Conservation (phyloP, 2,797 vertebrate genomes). For the Numenius phaeopus region DNA sequence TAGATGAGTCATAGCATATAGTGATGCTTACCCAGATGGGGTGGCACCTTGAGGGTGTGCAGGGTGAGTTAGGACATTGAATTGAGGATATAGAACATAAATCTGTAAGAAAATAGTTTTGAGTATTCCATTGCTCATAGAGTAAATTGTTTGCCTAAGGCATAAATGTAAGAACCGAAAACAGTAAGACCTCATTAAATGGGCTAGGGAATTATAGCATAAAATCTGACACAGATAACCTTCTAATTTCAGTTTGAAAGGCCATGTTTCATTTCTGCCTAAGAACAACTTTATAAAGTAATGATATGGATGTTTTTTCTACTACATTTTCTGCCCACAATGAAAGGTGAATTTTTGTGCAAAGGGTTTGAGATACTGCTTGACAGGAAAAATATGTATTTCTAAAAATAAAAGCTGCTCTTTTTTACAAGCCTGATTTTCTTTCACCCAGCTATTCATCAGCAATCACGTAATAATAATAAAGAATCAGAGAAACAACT, state of each 20-base stretch:
- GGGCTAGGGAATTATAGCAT: neutral
- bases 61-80: neutral
- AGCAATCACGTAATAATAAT: neutral
- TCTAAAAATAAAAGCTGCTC: neutral
- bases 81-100: neutral
- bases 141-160: neutral
- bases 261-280: neutral
- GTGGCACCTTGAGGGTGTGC: neutral
- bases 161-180: neutral
- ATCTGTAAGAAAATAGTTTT: neutral
- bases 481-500: neutral
- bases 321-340: neutral
- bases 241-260: neutral
- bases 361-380: neutral
- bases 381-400: neutral
- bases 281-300: neutral
- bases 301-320: neutral
- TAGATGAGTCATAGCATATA: constrained; percentile 3
- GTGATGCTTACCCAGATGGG: neutral
- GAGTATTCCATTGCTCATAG: neutral
- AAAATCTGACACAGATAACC: neutral
- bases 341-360: neutral
- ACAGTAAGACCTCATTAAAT: neutral
- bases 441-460: neutral
- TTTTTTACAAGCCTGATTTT: neutral